Evolutionary conservation across 2,797 vertebrate species (phyloP), one percentile per base, ranked within the genome.

Genomic region (Rousettus madagascariensis): DNA sequence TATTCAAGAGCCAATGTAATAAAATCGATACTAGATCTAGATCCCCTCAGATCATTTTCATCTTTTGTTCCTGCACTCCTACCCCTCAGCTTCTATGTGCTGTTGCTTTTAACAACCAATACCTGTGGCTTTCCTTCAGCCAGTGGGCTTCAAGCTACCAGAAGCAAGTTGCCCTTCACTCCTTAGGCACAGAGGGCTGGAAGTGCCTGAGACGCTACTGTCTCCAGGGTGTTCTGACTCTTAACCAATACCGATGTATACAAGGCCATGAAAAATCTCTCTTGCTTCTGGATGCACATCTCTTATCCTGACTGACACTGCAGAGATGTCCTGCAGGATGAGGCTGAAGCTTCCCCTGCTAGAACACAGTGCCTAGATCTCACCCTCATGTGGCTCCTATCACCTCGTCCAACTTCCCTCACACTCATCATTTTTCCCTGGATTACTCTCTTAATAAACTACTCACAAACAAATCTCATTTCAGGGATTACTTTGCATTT

Each of bases 401-500:
- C 0, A 16, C 2, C 16, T 36, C 74, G 11, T 68, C 15, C 26
- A 95, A 71, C 20, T 61, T 91, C 30, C 36, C 1, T 46, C 16
- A 65, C 26, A 38, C n/a, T 22, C 77, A 19, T 10, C 20, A 63
- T n/a, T 86, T 16, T 71, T 17, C 22, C 15, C 12, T 53, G 5
- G 5, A 79, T 68, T n/a, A 38, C 8, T 28, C 24, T 16, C 20
- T 95, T 69, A 85, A 57, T 65, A 77, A 77, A 22, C 55, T 36
- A 86, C n/a, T 88, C 72, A 26, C 20, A 90, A 72, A 68, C 6
- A 74, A 3, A 91, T 51, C 19, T 89, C 17, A 57, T 36, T 51
- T 53, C 9, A 61, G 17, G 17, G 13, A 63, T 1, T 79, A 22
- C 12, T 77, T 69, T 15, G 17, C 12, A 16, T 4, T 83, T 92